Base-by-base conservation (phyloP, 2,797 vertebrate species). In the Gorsachius magnificus region DNA sequence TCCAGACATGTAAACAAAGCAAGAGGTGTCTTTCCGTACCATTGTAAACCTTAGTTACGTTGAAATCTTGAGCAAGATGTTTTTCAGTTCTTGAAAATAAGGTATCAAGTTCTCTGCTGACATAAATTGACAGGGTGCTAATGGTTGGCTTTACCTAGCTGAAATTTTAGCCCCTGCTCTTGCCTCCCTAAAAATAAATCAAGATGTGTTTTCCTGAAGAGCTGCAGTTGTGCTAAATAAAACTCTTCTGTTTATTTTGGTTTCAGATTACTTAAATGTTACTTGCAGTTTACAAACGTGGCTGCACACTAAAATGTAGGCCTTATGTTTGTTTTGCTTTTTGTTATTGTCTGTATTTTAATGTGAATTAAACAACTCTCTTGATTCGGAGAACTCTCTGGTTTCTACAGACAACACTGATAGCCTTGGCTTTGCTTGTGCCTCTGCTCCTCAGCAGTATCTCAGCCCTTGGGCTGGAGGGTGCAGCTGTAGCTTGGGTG, bases 51-150 rank as follows among this genome's bases (percentile, higher is more conserved):
- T 20, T 13, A 29, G 72, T 29, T 90, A 58, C 77, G 87, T 70
- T 60, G 83, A 94, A 58, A 64, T 51, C 50, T 65, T 36, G 57
- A 87, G 82, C 76, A 72, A 83, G 72, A 48, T 94, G 92, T 77
- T 94, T 94, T 94, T 82, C 71, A 43, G 69, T 50, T 89, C 93
- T 84, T 95, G 74, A 77, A 93, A 96, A 86, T 72, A 90, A 93
- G 8, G 63, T 35, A 10, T 50, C 31, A 4, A 29, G 65, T 95
- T 94, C 85, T 86, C 14, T 38, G 60, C 75, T 90, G 87, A 33
- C 90, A 22, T 9, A 36, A 65, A 20, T 19, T 38, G 65, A 50
- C 53, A 31, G 22, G 14, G 46, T 45, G 58, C 48, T 79, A 17
- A 8, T 72, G 83, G 41, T 54, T 90, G 92, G 56, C 80, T 82